Conservation (phyloP, 2,113 vertebrate species). For the Mellivora capensis region DNA sequence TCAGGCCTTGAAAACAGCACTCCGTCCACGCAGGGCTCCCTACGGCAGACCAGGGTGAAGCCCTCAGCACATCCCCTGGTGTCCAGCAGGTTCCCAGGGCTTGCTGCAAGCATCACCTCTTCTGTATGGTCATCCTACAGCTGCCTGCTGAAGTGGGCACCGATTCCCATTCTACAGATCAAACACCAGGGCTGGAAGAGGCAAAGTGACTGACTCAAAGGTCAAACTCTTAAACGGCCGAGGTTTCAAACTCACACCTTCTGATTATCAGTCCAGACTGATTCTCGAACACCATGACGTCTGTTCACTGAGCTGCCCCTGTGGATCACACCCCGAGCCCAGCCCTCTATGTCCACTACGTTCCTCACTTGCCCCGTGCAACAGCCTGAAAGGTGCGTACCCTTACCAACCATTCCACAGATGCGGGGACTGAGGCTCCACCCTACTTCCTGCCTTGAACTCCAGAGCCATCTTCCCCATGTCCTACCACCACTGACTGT, state of each 20-base stretch:
- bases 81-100: not conserved
- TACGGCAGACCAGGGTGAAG: not conserved
- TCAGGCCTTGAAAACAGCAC: not conserved
- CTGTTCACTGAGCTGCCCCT: not conserved
- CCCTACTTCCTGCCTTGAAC: no score
- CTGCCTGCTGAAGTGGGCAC: not conserved
- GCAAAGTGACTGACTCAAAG: not conserved
- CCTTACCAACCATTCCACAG: not conserved
- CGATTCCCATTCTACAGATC: not conserved
- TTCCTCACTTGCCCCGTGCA: not conserved
- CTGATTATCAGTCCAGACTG: not conserved
- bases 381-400: not conserved
- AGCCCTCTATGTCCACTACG: no score
- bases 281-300: not conserved
- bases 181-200: not conserved
- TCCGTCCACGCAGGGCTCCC: not conserved
- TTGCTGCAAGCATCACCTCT: fast-evolving
- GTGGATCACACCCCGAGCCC: not conserved
- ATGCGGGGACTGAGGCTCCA: not conserved
- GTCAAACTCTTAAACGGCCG: not conserved
- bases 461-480: not conserved
- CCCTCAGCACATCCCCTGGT: fast-evolving
- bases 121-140: not conserved
- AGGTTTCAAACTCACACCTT: not conserved
- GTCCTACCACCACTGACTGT: not conserved